Evolutionary conservation across 2,888 invertebrate species (phyloP).

Genomic region (Zygaena filipendulae): DNA sequence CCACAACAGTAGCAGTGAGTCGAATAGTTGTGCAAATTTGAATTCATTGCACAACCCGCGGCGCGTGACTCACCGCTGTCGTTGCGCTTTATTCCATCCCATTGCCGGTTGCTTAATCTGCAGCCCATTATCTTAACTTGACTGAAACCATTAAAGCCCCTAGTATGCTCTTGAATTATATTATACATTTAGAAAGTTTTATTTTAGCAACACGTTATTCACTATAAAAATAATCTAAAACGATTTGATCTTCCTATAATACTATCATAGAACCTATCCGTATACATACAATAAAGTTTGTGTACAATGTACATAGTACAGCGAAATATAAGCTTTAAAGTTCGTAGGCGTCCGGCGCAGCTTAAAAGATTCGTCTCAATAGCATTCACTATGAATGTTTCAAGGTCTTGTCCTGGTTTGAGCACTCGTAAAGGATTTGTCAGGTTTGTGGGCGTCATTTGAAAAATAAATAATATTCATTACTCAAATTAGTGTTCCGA

Average conservation of each 20-base stretch:
- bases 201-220: too few species aligned
- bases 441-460: conserved; percentile 53
- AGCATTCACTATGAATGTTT: conserved; percentile 60
- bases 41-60: conserved; percentile 47
- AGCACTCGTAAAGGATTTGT: conserved; percentile 57
- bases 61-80: conserved; percentile 48
- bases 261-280: too few species aligned
- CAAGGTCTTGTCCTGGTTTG: conserved; percentile 63
- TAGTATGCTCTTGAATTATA: conserved; percentile 1
- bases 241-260: too few species aligned
- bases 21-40: conserved; percentile 51
- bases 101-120: conserved; percentile 21
- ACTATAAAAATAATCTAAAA: too few species aligned
- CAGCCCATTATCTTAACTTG: conserved; percentile 33
- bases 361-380: conserved; percentile 57
- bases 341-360: conserved; percentile 47
- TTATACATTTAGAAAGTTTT: too few species aligned
- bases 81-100: conserved; percentile 41
- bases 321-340: too few species aligned
- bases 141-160: conserved; percentile 14
- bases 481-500: neutral
- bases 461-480: too few species aligned
- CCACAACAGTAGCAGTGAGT: conserved; percentile 27
- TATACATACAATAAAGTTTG: too few species aligned
- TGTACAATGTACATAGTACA: too few species aligned